These are phyloP conservation scores for Priocnemis perturbator DNA, from an alignment of 2,888 invertebrate genomes.

Conservation along the genomic window DNA sequence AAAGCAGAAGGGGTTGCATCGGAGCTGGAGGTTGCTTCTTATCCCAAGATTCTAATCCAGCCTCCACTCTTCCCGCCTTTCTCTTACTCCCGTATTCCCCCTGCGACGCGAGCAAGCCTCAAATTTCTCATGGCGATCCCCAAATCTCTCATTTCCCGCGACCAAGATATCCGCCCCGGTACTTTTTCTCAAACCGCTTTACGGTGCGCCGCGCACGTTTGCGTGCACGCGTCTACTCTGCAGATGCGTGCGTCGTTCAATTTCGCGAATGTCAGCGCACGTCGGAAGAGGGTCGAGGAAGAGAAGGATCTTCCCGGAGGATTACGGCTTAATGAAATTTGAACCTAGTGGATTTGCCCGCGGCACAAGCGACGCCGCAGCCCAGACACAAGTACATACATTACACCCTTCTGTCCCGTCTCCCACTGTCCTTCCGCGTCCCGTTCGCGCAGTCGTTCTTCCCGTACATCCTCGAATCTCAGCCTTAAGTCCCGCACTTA, in stretches of 20 bases:
- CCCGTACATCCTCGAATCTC: constrained; percentile 24
- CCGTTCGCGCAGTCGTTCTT: background rate
- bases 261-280: constrained; percentile 6
- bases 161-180: background rate
- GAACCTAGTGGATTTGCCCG: constrained; percentile 49
- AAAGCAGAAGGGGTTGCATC: no score
- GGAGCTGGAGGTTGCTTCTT: no score
- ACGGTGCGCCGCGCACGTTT: background rate
- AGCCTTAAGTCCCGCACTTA: constrained; percentile 47
- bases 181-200: background rate
- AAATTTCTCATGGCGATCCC: no score
- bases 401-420: constrained; percentile 19
- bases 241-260: constrained; percentile 10
- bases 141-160: no score
- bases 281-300: background rate
- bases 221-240: background rate
- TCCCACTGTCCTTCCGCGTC: background rate
- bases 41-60: no score
- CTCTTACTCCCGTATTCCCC: no score
- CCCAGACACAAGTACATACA: constrained; percentile 27
- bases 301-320: constrained; percentile 26
- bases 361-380: constrained; percentile 17
- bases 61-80: no score
- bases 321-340: constrained; percentile 48
- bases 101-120: no score